Conservation (phyloP, 2,113 vertebrate genomes). For the Rhodinocichla rosea region DNA sequence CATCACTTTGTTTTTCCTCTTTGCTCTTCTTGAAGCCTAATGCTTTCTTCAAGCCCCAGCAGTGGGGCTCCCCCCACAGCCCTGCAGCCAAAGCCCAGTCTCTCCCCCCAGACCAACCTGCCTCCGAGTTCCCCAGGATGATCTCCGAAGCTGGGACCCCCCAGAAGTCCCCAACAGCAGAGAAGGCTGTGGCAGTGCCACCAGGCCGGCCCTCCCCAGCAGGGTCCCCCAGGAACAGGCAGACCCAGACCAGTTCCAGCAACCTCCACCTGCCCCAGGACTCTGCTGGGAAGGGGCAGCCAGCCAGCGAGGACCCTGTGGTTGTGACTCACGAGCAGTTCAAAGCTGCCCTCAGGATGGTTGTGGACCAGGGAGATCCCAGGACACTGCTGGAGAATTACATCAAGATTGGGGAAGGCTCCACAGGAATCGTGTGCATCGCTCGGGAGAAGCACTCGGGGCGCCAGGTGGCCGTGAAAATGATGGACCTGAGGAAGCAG, state of each 20-base stretch:
- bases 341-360: slow-evolving; percentile 96
- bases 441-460: slow-evolving; percentile 95
- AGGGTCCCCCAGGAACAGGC: slow-evolving; percentile 87
- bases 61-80: slow-evolving; percentile 60
- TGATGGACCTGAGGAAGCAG: slow-evolving; percentile 97
- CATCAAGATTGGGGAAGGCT: slow-evolving; percentile 95
- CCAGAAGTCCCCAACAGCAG: slow-evolving; percentile 53
- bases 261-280: slow-evolving; percentile 86
- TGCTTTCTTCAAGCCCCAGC: slow-evolving; percentile 66
- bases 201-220: slow-evolving; percentile 90
- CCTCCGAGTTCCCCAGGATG: slow-evolving; percentile 54
- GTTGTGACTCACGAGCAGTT: slow-evolving; percentile 97
- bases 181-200: slow-evolving; percentile 6
- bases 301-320: slow-evolving; percentile 77
- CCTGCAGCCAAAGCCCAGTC: slow-evolving; percentile 76
- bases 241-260: slow-evolving; percentile 88
- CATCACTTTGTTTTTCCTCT: not conserved
- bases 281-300: slow-evolving; percentile 69
- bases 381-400: slow-evolving; percentile 91
- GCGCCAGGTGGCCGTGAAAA: slow-evolving; percentile 94
- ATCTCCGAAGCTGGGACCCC: slow-evolving; percentile 64
- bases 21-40: slow-evolving; percentile 43
- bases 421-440: slow-evolving; percentile 94
- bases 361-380: slow-evolving; percentile 95
- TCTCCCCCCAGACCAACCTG: slow-evolving; percentile 70